Percentiles rank a stretch among this genome's conserved stretches.
Conservation (phyloP, 2,113 vertebrate genomes). For the Meriones unguiculatus region DNA sequence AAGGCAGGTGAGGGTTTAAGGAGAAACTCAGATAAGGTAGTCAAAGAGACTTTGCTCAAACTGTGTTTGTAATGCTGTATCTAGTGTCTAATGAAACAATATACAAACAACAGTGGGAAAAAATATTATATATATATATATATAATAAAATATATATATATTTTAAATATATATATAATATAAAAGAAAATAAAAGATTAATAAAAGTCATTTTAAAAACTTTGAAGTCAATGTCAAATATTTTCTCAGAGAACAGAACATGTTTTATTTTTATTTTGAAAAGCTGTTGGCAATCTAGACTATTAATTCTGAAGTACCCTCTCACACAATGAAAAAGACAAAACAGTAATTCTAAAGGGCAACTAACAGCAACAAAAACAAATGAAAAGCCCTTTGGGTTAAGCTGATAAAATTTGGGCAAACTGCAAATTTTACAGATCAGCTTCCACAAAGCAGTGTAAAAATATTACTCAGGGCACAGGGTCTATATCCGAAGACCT, state of each 20-base stretch:
- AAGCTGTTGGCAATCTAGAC: neutral
- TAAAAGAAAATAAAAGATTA: neutral
- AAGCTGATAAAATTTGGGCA: conserved; percentile 10
- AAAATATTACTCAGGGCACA: neutral
- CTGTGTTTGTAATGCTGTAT: neutral
- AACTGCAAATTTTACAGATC: conserved; percentile 13
- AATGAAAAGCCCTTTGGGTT: neutral
- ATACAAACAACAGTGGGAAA: neutral
- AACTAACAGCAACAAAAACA: neutral
- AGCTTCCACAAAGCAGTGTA: neutral
- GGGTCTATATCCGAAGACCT: neutral
- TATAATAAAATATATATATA: no score
- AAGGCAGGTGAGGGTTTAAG: neutral
- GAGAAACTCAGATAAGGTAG: neutral
- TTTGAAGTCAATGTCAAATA: neutral
- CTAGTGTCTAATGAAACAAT: neutral
- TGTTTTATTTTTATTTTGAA: neutral
- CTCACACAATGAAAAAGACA: neutral
- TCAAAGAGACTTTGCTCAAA: neutral
- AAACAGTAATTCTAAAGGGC: neutral
- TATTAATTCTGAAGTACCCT: neutral
- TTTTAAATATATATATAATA: no score
- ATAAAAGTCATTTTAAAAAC: conserved; percentile 32
- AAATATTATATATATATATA: no score
- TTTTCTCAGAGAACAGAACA: conserved; percentile 52